A percentile compares a stretch with the other conserved stretches of the same genome.
These are phyloP conservation scores for Upupa epops DNA, from an alignment of 2,113 vertebrate genomes.

Conservation along the genomic window DNA sequence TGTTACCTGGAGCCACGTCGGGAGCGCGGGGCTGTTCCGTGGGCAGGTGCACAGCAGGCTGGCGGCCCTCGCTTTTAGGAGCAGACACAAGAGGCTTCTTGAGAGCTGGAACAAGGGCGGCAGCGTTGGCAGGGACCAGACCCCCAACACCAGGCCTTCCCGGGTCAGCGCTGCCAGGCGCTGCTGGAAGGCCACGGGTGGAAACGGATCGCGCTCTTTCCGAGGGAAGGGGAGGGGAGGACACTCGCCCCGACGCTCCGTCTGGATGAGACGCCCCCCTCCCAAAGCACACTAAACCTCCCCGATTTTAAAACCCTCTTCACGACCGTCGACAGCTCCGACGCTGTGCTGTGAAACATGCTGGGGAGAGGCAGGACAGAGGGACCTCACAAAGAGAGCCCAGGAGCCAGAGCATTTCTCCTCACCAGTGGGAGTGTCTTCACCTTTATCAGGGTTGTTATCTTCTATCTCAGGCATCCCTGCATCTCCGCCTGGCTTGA, in stretches of 20 bases:
- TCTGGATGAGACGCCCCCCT: too few relatives aligned
- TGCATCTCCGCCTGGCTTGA: slow-evolving; percentile 89
- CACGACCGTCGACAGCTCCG: too few relatives aligned
- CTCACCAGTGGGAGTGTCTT: slow-evolving; percentile 87
- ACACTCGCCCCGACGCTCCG: too few relatives aligned
- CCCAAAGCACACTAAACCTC: too few relatives aligned
- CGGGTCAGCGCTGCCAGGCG: too few relatives aligned
- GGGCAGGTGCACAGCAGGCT: slow-evolving; percentile 36
- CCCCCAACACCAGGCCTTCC: neutral
- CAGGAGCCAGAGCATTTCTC: neutral
- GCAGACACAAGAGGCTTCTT: slow-evolving; percentile 73
- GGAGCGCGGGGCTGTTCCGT: slow-evolving; percentile 68
- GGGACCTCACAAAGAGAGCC: neutral
- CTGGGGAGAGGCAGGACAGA: too few relatives aligned
- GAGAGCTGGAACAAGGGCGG: slow-evolving; percentile 67
- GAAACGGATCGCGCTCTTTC: too few relatives aligned
- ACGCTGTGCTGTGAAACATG: too few relatives aligned
- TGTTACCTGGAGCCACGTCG: slow-evolving; percentile 73
- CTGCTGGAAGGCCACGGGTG: too few relatives aligned
- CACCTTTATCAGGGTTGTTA: slow-evolving; percentile 88
- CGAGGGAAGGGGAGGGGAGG: too few relatives aligned
- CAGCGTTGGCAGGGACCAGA: neutral
- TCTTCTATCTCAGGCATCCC: slow-evolving; percentile 99
- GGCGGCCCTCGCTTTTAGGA: slow-evolving; percentile 59
- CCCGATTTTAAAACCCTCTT: too few relatives aligned